These are phyloP conservation scores for Dolichotis patagonum DNA, from an alignment of 2,113 vertebrate species.

Conservation along the genomic window DNA sequence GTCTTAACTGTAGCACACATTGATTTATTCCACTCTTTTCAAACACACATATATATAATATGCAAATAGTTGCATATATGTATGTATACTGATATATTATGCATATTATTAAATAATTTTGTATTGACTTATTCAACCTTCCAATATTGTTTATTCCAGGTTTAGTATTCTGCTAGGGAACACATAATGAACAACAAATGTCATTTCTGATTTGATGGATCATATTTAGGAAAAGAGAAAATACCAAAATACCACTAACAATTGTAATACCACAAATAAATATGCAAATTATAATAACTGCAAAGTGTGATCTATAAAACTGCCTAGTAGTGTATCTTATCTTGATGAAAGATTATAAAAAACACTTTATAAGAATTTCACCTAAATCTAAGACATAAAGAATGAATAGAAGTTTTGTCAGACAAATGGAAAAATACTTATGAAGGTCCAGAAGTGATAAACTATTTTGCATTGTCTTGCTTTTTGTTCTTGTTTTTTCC, in stretches of 20 bases:
- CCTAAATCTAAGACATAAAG: background rate
- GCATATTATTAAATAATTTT: background rate
- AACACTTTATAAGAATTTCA: background rate
- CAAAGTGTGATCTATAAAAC: background rate
- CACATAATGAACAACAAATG: background rate
- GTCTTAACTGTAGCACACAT: background rate
- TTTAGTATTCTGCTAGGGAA: background rate
- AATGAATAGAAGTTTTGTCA: background rate
- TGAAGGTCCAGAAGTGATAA: background rate
- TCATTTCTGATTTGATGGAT: background rate
- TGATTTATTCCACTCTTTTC: background rate
- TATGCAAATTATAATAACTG: slow-evolving; percentile 1
- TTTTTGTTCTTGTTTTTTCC: background rate
- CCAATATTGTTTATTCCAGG: background rate
- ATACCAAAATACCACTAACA: background rate
- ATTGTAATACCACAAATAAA: background rate
- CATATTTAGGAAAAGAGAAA: slow-evolving; percentile 7
- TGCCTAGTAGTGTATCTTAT: background rate
- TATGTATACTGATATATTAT: background rate
- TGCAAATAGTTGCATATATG: background rate
- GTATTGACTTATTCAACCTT: background rate
- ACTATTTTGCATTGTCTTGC: background rate
- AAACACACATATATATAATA: background rate
- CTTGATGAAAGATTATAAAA: background rate
- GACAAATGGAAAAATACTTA: background rate